Evolutionary conservation across 2,888 invertebrate genomes (phyloP), one percentile per base, ranked within the genome.

Genomic region (Liopterus haemorrhoidalis): DNA sequence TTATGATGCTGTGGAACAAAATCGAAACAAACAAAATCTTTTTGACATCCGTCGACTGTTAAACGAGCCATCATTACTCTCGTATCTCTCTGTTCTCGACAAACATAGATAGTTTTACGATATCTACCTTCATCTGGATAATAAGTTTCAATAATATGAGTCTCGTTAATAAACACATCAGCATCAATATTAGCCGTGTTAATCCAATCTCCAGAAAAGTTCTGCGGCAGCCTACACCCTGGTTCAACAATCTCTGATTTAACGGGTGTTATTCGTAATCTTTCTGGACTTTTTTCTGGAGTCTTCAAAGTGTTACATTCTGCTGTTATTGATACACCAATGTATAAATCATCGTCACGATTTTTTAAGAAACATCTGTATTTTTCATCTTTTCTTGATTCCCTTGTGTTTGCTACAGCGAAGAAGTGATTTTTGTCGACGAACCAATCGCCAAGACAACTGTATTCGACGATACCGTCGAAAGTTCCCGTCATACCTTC

Each of bases 141-240:
- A 70, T 89, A 93, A 0, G 89, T 92, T 70, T 95, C 95, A 56
- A 93, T 88, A 24, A 97, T 93, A 62, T 96, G 96, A 0, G 96
- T 97, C 60, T 92, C 89, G 62, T 96, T 96, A 27, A 97, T 92
- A 32, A 80, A 76, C 1, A 94, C 84, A 67, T 94, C 91, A 0
- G 95, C 95, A 66, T 95, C 94, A 53, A 93, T 88, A 63, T 96
- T 95, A 1, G 95, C 95, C 0, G 96, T 95, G 60, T 96, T 96
- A 39, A 95, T 90, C 96, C 96, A 97, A 15, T 87, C 81, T 0
- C 97, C 95, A 0, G 85, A 81, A 68, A 93, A 93, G 65, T 96
- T 95, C 64, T 91, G 86, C 0, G 96, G 94, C 47, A 97, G 68
- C 31, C 90, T 80, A 61, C 96, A 97, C 0, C 91, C 88, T 3